Evolutionary conservation across 2,797 vertebrate genomes (phyloP), one percentile per base, ranked within the genome.

Genomic region (Anisognathus igniventris): DNA sequence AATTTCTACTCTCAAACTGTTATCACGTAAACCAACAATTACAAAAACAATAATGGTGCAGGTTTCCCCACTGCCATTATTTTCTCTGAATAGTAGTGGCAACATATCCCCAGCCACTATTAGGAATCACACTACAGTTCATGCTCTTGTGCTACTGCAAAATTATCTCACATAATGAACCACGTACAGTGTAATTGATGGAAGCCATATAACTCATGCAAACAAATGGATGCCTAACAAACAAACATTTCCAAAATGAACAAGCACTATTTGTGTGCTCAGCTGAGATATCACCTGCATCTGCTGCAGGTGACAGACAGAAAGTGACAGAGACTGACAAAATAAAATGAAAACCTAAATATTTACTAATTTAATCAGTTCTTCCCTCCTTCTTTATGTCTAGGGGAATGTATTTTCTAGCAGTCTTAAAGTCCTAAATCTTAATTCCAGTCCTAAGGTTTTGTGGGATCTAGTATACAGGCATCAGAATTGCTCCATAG

Each of bases 211-310:
- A 92, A 93, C 85, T 81, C 87, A 84, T 81, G 79, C 92, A 94
- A 97, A 94, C 79, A 97, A 95, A 90, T 37, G 56, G 76, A 88
- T 84, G 51, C 65, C 82, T 96, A 94, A 93, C 87, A 96, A 94
- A 95, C 72, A 96, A 96, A 90, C 76, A 86, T 58, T 92, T 68
- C 73, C 35, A 28, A 81, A 97, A 96, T 92, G 82, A 96, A 95
- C 79, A 78, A 64, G 57, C 37, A 76, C 73, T 66, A 4, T 91
- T 87, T 94, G 83, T 92, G 79, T 90, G 54, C 51, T 95, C 86
- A 92, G 88, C 87, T 91, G 89, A 96, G 70, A 91, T 60, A 86
- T 12, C 62, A 92, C 60, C 56, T 84, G 56, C 10, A 2, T 84
- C 79, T 86, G 56, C 80, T 90, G 87, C 67, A 75, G 66, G 70